Evolutionary conservation across 2,797 vertebrate species (phyloP), one percentile per base, ranked within the genome.

Genomic region (Poecilia gillii): DNA sequence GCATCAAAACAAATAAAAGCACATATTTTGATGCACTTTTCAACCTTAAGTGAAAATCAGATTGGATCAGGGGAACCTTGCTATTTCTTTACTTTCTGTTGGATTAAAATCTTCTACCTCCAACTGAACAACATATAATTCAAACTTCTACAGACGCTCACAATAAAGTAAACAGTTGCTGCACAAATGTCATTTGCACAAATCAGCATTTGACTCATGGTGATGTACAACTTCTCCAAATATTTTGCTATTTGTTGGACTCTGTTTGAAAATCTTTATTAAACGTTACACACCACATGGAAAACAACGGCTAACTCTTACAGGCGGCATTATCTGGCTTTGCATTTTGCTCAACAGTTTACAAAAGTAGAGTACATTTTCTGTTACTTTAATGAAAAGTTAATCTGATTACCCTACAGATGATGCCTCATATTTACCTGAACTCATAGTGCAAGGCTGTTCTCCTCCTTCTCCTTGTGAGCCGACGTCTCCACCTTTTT

Each of bases 401-500:
- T 25, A 14, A 36, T 25, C 0, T n/a, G 14, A 59, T 47, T 64
- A 23, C 31, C 4, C 25, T 33, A 49, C 46, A 20, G 36, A 77
- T 55, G 20, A 5, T 13, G 13, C 31, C 1, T 12, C 39, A 71
- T n/a, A 43, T 70, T 72, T 89, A 95, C 95, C 95, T 87, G 93
- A 74, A 85, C 83, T 93, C 76, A 95, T 81, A 0, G 46, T 47
- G 71, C 14, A 64, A 49, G 82, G 68, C 23, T 75, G 84, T 31
- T 72, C 73, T 0, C 77, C 78, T 6, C 80, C 2, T 1, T 72
- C 81, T 57, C 66, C 83, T n/a, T 71, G 83, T 6, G 83, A 78
- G 64, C 62, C 9, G 0, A 39, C 0, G 28, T 82, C 86, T 77
- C 72, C 33, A 0, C 82, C 87, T 39, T 3, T 12, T 74, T 74